A percentile compares a stretch with the other conserved stretches of the same genome.
Evolutionary conservation across 2,797 vertebrate species (phyloP).

Genomic region (Chaenodraco wilsoni): DNA sequence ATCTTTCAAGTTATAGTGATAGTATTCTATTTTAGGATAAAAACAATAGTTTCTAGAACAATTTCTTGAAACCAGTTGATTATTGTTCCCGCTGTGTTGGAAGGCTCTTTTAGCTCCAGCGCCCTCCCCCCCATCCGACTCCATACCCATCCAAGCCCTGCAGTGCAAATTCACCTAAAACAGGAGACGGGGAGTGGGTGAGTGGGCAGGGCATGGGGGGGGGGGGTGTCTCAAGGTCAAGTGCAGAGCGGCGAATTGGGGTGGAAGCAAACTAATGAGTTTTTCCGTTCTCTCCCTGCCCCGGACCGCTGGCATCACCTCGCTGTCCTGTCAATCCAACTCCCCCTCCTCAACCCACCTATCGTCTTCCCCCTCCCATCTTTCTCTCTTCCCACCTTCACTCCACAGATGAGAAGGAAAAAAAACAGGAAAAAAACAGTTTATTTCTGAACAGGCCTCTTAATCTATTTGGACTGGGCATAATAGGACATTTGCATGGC

Average conservation of each 20-base stretch:
- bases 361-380: constrained; percentile 14
- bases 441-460: constrained; percentile 82
- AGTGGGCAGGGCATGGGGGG: constrained; percentile 28
- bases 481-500: constrained; percentile 83
- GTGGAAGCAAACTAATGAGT: constrained; percentile 84
- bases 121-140: background rate
- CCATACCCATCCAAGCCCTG: constrained; percentile 2
- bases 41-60: background rate
- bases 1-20: too few relatives aligned
- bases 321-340: constrained; percentile 68
- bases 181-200: background rate
- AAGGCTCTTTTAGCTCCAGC: background rate
- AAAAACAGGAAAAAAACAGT: constrained; percentile 66
- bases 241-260: constrained; percentile 76
- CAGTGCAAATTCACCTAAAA: constrained; percentile 43
- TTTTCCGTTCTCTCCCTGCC: constrained; percentile 74
- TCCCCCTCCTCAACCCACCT: background rate
- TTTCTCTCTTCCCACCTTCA: constrained; percentile 26
- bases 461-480: constrained; percentile 85
- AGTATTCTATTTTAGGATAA: background rate
- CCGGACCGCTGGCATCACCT: constrained; percentile 68
- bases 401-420: background rate
- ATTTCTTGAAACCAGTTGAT: background rate
- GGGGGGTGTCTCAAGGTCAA: constrained; percentile 79
- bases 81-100: background rate